Percentiles rank a stretch among this genome's conserved stretches.
phyloP scores from a whole-genome alignment of 2,113 vertebrate species.

The Gorsachius goisagi region DNA sequence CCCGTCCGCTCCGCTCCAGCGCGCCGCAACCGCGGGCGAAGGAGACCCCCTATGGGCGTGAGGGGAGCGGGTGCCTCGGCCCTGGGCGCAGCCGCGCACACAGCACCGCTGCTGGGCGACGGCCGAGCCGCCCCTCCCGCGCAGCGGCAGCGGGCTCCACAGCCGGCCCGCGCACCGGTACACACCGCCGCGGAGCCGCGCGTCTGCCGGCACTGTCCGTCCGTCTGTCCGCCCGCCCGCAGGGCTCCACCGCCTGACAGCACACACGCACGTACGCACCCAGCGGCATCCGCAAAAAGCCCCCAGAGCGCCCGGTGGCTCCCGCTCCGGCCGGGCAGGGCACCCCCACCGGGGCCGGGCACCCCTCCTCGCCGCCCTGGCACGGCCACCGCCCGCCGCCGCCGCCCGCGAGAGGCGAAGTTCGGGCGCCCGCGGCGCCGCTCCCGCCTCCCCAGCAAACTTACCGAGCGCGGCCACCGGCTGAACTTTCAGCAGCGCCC shows the following conservation, averaged over 20 bases:
- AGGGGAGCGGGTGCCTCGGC: neutral
- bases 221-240: neutral
- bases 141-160: neutral
- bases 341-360: too few species aligned
- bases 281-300: neutral
- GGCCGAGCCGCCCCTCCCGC: neutral
- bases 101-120: neutral
- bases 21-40: neutral
- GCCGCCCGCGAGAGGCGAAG: neutral
- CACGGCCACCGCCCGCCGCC: neutral
- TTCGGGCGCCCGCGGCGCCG: neutral
- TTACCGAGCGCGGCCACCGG: slow-evolving; percentile 7
- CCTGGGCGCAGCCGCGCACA: neutral
- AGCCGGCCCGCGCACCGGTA: neutral
- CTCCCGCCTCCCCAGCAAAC: neutral
- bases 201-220: neutral
- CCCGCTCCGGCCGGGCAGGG: neutral
- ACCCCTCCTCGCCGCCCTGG: neutral
- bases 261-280: neutral
- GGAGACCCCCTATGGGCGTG: neutral
- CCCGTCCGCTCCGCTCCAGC: neutral
- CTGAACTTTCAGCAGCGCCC: slow-evolving; percentile 25
- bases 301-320: neutral
- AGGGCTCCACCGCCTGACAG: neutral
- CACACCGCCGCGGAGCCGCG: neutral